A percentile compares a stretch with the other conserved stretches of the same genome.
Evolutionary conservation across 2,113 vertebrate genomes (phyloP).

Genomic region (Scomber colias): DNA sequence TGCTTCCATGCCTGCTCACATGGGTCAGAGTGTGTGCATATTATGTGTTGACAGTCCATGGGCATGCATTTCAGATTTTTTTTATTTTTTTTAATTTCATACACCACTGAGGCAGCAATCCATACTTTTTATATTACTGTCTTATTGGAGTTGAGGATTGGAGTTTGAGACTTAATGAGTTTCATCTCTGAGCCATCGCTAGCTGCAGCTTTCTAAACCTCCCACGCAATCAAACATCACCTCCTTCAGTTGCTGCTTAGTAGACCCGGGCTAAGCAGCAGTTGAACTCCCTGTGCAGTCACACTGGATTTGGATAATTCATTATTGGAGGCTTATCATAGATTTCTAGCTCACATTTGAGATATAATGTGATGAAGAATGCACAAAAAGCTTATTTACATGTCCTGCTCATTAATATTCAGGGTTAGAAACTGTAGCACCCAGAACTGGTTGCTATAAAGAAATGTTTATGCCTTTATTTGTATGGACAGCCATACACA

Average conservation of each 20-base stretch:
- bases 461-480: not conserved
- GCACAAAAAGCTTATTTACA: slow-evolving; percentile 9
- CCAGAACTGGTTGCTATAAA: not conserved
- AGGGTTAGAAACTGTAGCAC: not conserved
- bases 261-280: not conserved
- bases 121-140: slow-evolving; percentile 75
- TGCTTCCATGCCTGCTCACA: slow-evolving; percentile 14
- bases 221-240: slow-evolving; percentile 64
- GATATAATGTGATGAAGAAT: slow-evolving; percentile 8
- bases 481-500: not conserved
- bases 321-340: not conserved
- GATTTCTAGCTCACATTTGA: slow-evolving; percentile 8
- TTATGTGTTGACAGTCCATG: not conserved
- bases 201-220: slow-evolving; percentile 46
- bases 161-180: slow-evolving; percentile 78
- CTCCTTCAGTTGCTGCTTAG: slow-evolving; percentile 34
- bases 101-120: slow-evolving; percentile 59
- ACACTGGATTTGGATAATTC: slow-evolving; percentile 21
- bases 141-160: slow-evolving; percentile 73
- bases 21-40: slow-evolving; percentile 40
- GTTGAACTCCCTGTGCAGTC: slow-evolving; percentile 42
- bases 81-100: slow-evolving; percentile 52
- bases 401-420: slow-evolving; percentile 1
- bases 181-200: slow-evolving; percentile 64
- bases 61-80: slow-evolving; percentile 52